Percentiles rank a stretch among this genome's conserved stretches.
These are phyloP conservation scores for Ganaspis sp. DNA, from an alignment of 1,140 invertebrate genomes.

Conservation along the genomic window DNA sequence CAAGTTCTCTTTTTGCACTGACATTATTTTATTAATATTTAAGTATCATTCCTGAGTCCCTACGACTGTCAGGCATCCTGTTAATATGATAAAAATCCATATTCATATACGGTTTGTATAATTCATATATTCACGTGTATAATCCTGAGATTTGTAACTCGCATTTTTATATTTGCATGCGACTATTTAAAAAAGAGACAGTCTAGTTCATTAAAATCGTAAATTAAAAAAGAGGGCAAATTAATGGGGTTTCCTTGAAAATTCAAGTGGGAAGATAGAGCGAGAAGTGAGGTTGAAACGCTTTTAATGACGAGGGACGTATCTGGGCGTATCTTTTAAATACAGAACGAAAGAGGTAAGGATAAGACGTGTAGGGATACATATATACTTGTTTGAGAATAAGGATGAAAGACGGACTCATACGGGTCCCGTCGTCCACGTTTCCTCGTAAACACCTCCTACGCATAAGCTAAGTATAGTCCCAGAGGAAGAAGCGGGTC, in stretches of 20 bases:
- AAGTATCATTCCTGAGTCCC: too few species aligned
- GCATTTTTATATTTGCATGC: background rate
- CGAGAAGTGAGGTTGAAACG: conserved; percentile 7
- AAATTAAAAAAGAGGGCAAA: background rate
- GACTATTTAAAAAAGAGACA: background rate
- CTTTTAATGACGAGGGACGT: conserved; percentile 21
- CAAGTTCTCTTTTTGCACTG: too few species aligned
- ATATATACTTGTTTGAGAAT: background rate
- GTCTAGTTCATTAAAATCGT: background rate
- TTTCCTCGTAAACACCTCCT: conserved; percentile 42
- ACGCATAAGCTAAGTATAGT: conserved; percentile 42
- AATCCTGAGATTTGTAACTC: background rate
- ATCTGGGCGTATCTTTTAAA: conserved; percentile 26
- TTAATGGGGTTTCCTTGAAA: conserved; percentile 3
- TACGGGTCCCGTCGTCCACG: conserved; percentile 30
- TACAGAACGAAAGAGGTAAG: conserved; percentile 20
- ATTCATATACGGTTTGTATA: background rate
- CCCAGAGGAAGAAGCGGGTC: conserved; percentile 23
- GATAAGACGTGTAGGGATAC: background rate
- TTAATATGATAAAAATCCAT: background rate
- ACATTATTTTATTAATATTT: background rate
- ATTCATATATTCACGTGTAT: background rate
- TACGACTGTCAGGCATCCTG: background rate
- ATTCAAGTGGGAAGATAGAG: conserved; percentile 5
- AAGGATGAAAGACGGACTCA: conserved; percentile 33